Conservation (phyloP, 1,140 invertebrate species). For the Lasioglossum albipes region DNA sequence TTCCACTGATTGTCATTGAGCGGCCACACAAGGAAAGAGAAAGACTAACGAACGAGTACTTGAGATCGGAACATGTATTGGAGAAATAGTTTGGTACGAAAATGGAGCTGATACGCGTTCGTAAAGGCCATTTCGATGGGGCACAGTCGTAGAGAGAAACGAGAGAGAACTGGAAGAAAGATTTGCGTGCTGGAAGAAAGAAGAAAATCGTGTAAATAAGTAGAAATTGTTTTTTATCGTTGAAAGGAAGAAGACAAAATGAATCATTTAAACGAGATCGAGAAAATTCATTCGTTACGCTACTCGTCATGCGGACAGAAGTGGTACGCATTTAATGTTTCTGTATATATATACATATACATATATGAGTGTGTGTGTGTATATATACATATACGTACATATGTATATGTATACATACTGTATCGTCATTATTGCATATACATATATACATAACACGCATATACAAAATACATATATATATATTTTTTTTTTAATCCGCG, state of each 20-base stretch:
- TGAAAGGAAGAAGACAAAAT: slow-evolving; percentile 20
- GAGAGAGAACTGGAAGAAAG: background rate
- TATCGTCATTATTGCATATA: slow-evolving; percentile 57
- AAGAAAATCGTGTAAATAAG: slow-evolving; percentile 57
- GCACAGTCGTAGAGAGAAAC: slow-evolving; percentile 43
- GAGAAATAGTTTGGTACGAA: background rate
- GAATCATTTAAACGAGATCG: slow-evolving; percentile 47
- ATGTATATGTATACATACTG: slow-evolving; percentile 21
- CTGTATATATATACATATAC: slow-evolving; percentile 34
- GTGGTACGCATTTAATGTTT: slow-evolving; percentile 45
- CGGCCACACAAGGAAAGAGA: background rate
- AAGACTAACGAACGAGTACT: background rate
- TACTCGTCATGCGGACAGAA: slow-evolving; percentile 62
- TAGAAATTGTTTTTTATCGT: slow-evolving; percentile 65
- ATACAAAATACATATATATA: slow-evolving; percentile 49
- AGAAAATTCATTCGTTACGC: slow-evolving; percentile 54
- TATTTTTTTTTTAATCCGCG: slow-evolving; percentile 64
- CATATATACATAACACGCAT: slow-evolving; percentile 26
- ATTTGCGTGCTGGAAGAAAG: slow-evolving; percentile 37
- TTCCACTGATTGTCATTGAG: slow-evolving; percentile 57
- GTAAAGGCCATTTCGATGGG: slow-evolving; percentile 19
- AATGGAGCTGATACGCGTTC: slow-evolving; percentile 7
- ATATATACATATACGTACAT: slow-evolving; percentile 27
- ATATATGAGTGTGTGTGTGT: slow-evolving; percentile 30
- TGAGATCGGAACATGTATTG: background rate